These are phyloP conservation scores for Eulithis testata DNA, from an alignment of 2,888 invertebrate species.

Conservation along the genomic window DNA sequence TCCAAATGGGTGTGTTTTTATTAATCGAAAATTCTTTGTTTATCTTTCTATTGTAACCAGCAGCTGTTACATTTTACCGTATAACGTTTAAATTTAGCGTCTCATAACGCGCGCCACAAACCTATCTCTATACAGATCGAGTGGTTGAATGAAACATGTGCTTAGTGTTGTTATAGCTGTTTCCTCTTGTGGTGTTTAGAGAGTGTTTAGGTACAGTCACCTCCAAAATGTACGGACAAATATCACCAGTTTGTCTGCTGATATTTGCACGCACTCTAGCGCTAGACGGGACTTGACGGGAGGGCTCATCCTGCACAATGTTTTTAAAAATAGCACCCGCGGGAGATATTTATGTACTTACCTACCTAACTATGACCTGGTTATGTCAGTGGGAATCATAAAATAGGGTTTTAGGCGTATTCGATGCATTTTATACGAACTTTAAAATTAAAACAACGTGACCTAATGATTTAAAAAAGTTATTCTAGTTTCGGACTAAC, in stretches of 20 bases:
- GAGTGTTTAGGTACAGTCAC: conserved; percentile 5
- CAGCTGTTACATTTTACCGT: conserved; percentile 38
- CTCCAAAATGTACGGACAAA: conserved; percentile 30
- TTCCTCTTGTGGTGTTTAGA: no score
- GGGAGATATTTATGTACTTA: conserved; percentile 73
- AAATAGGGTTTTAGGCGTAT: conserved; percentile 55
- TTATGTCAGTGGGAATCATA: conserved; percentile 70
- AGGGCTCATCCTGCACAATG: conserved; percentile 68
- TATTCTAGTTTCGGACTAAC: no score
- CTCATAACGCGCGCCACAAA: conserved; percentile 24
- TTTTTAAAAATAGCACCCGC: conserved; percentile 72
- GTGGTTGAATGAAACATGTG: conserved; percentile 16
- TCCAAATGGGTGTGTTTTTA: conserved; percentile 5
- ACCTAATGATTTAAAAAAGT: no score
- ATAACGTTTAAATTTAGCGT: conserved; percentile 37
- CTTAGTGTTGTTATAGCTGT: not conserved
- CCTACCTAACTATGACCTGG: conserved; percentile 72
- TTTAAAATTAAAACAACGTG: conserved; percentile 10
- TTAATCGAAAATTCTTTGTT: conserved; percentile 31
- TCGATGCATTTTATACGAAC: conserved; percentile 48
- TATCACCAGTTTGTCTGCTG: conserved; percentile 43
- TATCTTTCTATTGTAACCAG: conserved; percentile 27
- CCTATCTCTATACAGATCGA: conserved; percentile 20
- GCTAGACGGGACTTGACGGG: conserved; percentile 67
- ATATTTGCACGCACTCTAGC: conserved; percentile 46